Evolutionary conservation across 2,797 vertebrate species (phyloP).

Genomic region (Gallirallus australis): DNA sequence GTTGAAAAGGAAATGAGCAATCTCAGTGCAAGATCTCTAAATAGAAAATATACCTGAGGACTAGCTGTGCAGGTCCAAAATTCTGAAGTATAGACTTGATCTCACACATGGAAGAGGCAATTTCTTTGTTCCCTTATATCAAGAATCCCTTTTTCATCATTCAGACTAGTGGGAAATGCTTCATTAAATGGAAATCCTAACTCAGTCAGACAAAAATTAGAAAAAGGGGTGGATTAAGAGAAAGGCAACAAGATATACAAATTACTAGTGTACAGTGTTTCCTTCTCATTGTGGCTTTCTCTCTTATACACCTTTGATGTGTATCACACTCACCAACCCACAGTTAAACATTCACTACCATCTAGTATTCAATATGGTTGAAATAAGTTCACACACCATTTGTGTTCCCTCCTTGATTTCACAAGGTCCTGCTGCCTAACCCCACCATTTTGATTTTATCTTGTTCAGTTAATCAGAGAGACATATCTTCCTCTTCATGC

Average conservation of each 20-base stretch:
- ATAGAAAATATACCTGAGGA: not conserved
- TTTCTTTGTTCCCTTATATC: not conserved
- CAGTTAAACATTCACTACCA: not conserved
- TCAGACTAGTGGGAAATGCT: not conserved
- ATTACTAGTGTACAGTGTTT: not conserved
- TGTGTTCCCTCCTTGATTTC: not conserved
- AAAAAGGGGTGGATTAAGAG: not conserved
- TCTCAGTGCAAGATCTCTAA: not conserved
- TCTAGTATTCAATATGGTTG: not conserved
- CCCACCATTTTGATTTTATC: not conserved
- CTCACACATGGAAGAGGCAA: not conserved
- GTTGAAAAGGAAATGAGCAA: not conserved
- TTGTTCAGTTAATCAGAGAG: not conserved
- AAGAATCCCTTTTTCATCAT: not conserved
- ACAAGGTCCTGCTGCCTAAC: not conserved
- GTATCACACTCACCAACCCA: not conserved
- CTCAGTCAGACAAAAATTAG: not conserved
- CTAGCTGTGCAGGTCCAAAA: not conserved
- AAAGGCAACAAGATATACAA: not conserved
- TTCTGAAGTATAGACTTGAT: not conserved
- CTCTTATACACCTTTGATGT: not conserved
- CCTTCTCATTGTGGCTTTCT: not conserved
- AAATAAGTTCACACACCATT: not conserved
- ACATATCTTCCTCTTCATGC: not conserved
- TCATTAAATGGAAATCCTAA: not conserved